phyloP scores from a whole-genome alignment of 2,797 vertebrate species.

The Setipinna tenuifilis region DNA sequence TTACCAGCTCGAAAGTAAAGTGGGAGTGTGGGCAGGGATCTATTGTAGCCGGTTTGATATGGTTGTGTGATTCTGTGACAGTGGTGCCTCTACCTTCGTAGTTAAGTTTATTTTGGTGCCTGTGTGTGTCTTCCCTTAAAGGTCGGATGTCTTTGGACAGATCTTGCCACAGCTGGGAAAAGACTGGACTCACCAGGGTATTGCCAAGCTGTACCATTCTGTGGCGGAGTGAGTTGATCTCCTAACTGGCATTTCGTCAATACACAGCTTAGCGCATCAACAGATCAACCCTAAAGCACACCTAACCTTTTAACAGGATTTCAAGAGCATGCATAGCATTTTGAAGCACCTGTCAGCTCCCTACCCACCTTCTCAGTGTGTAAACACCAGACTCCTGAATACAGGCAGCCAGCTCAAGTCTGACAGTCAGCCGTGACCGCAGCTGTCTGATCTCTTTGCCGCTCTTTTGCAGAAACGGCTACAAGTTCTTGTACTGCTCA shows the following conservation, averaged over 20 bases:
- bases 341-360: background rate
- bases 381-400: background rate
- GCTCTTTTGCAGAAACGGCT: slow-evolving; percentile 85
- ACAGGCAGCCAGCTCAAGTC: background rate
- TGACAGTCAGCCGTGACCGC: background rate
- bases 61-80: background rate
- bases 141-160: slow-evolving; percentile 97
- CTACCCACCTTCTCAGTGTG: background rate
- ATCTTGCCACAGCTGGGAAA: slow-evolving; percentile 97
- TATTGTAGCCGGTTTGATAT: background rate
- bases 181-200: slow-evolving; percentile 99
- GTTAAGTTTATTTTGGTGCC: background rate
- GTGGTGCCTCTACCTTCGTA: background rate
- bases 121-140: slow-evolving; percentile 51
- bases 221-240: slow-evolving; percentile 90
- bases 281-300: slow-evolving; percentile 12
- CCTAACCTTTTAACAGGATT: slow-evolving; percentile 4
- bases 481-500: slow-evolving; percentile 98
- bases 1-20: background rate
- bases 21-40: background rate
- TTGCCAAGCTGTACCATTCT: slow-evolving; percentile 97
- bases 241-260: slow-evolving; percentile 23
- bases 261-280: background rate
- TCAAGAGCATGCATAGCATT: slow-evolving; percentile 6
- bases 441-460: background rate